Base-by-base conservation (phyloP, 2,113 vertebrate genomes). In the Rostratula benghalensis region DNA sequence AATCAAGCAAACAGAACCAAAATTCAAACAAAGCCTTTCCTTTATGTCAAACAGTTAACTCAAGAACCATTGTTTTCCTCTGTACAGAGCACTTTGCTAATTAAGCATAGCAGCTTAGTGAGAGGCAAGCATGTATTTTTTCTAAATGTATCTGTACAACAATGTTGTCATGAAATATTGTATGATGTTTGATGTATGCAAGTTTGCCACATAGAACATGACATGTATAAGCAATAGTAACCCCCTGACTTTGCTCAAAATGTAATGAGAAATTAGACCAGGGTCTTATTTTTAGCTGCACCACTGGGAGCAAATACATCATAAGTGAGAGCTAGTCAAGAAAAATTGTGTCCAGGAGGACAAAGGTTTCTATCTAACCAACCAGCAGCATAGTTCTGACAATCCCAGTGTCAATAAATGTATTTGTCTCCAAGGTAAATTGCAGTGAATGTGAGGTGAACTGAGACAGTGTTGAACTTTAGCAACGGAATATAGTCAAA, bases 351-450 rank as follows among this genome's bases (percentile, higher is more conserved):
- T 67, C 39, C 60, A 73, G 46, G 31, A 83, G 23, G 50, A 87
- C 57, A 83, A 74, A 87, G 30, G 24, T 90, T 95, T 83, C 63
- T 87, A 48, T 37, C 67, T 56, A 87, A 41, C 28, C 65, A 92
- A 63, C 7, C 33, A 83, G 63, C 46, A 84, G 50, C 48, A 76
- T 9, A 64, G 46, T 60, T 78, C 54, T 71, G 59, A 80, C 83
- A 92, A 61, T 10, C 8, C 31, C 21, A 27, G 22, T 73, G 71
- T 68, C 77, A 93, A 80, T 83, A 79, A 16, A 9, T 70, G 39
- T 56, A 79, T 92, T 87, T 81, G 24, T 65, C 74, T 87, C 39
- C 78, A 85, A 89, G 57, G 61, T 54, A 91, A 90, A 90, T 94
- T 70, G 68, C 53, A 74, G 59, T 63, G 65, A 92, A 89, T 41